Base-by-base conservation (phyloP, 2,888 invertebrate species). In the Unio delphinus region DNA sequence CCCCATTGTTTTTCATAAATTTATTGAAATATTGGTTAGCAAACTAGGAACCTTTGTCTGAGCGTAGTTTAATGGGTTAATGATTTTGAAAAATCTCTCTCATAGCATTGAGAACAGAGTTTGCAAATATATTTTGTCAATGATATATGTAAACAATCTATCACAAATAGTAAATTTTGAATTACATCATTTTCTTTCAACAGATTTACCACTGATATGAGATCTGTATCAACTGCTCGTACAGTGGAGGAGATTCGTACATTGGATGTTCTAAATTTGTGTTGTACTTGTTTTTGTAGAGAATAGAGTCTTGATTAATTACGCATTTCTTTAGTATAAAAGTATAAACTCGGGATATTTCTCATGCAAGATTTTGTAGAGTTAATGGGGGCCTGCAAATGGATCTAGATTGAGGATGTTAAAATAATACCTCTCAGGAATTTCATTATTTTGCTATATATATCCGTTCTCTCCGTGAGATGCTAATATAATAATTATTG, bases 271-370 rank as follows among this genome's bases (percentile, higher is more conserved):
- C 64, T 70, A 26, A 73, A 69, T 62, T 62, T 68, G 17, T 64
- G 64, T 30, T 65, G 58, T 11, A 66, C 64, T 63, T 63, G 66
- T 64, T 69, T 73, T 26, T 45, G 63, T n/a, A 69, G 18, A 30
- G 70, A 61, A 69, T 71, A 73, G 69, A 23, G 58, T 73, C 71
- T 58, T 69, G 67, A 30, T 66, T 65, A 20, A 61, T 65, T 23
- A 75, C 65, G 69, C 70, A 73, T 55, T 66, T 30, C 64, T 62
- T 60, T 26, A 75, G 70, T 23, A 23, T 23, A 23, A n/a, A 62
- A 67, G 17, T 57, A 17, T 28, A 59, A 20, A 28, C 62, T 61
- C 65, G 3, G 69, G 68, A 69, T 71, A 64, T 62, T 66, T 74
- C 17, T 71, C 68, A 20, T 68, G 34, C 45, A 75, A 45, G 20